phyloP scores from a whole-genome alignment of 2,797 vertebrate species.

The Gobio occitaniae region DNA sequence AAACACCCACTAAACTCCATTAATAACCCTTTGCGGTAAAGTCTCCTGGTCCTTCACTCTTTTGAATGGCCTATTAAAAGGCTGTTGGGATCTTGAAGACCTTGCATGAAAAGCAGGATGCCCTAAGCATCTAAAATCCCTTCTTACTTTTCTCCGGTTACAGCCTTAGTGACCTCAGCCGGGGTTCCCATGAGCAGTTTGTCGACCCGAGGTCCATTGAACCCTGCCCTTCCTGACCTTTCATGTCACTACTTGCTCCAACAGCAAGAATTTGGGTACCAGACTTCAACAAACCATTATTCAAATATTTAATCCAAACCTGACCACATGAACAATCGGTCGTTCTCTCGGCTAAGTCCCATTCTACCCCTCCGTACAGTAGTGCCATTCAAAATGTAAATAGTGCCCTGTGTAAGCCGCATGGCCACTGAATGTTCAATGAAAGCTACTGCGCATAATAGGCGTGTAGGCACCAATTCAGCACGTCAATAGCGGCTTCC shows the following conservation, averaged over 20 bases:
- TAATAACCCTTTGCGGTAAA: constrained; percentile 50
- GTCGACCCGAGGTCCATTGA: constrained; percentile 31
- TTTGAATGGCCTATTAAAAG: constrained; percentile 71
- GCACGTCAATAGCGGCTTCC: constrained; percentile 76
- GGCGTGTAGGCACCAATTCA: constrained; percentile 83
- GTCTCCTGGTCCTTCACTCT: constrained; percentile 50
- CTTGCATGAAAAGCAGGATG: constrained; percentile 45
- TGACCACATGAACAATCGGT: constrained; percentile 46
- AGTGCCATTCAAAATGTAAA: constrained; percentile 52
- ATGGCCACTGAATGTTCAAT: constrained; percentile 54
- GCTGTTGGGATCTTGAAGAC: constrained; percentile 57
- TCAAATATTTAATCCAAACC: constrained; percentile 46
- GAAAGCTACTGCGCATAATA: constrained; percentile 61
- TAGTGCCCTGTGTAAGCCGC: constrained; percentile 65
- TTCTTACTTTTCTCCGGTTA: constrained; percentile 21
- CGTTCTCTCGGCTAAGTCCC: constrained; percentile 59
- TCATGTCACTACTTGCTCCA: constrained; percentile 6
- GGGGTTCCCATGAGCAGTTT: constrained; percentile 51
- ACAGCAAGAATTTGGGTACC: constrained; percentile 16
- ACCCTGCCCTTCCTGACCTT: constrained; percentile 36
- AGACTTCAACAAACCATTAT: constrained; percentile 32
- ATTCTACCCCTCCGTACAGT: constrained; percentile 65
- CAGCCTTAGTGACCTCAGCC: constrained; percentile 11
- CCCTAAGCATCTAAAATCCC: constrained; percentile 30
- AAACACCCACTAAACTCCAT: constrained; percentile 39